A percentile compares a stretch with the other conserved stretches of the same genome.
phyloP scores from a whole-genome alignment of 2,888 invertebrate species.

The Hypselothyrea guttata region DNA sequence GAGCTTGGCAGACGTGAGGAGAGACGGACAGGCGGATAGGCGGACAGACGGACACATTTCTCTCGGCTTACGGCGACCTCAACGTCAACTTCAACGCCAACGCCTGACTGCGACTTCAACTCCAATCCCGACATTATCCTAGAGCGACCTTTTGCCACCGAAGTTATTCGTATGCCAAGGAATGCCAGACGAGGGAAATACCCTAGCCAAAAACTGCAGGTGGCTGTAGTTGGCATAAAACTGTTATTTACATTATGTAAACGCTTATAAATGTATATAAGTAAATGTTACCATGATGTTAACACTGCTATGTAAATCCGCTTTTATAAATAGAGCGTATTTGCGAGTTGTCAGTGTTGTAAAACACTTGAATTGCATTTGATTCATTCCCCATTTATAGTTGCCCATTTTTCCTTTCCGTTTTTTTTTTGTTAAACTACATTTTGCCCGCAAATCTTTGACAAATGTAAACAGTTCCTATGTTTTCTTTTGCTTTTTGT shows the following conservation, averaged over 20 bases:
- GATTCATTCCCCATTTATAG: constrained; percentile 19
- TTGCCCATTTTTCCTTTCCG: constrained; percentile 14
- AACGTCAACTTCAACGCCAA: neutral
- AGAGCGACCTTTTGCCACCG: constrained; percentile 6
- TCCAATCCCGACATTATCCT: neutral
- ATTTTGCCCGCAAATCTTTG: constrained; percentile 57
- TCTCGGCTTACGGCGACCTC: neutral
- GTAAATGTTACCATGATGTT: too few species aligned
- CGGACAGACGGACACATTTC: constrained; percentile 3
- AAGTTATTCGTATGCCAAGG: neutral
- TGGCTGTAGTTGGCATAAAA: too few species aligned
- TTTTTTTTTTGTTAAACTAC: neutral
- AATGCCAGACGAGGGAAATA: too few species aligned
- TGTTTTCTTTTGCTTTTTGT: constrained; percentile 15
- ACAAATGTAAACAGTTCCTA: constrained; percentile 67
- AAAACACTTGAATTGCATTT: constrained; percentile 5
- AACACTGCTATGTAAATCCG: too few species aligned
- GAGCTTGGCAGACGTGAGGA: neutral
- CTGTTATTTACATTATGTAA: too few species aligned
- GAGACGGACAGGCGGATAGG: constrained; percentile 3
- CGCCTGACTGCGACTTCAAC: neutral
- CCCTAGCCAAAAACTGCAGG: too few species aligned
- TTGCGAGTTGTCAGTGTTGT: neutral
- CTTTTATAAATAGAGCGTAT: too few species aligned
- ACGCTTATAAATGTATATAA: too few species aligned